Conservation (phyloP, 2,888 invertebrate genomes). For the Drosophila tanythrix region DNA sequence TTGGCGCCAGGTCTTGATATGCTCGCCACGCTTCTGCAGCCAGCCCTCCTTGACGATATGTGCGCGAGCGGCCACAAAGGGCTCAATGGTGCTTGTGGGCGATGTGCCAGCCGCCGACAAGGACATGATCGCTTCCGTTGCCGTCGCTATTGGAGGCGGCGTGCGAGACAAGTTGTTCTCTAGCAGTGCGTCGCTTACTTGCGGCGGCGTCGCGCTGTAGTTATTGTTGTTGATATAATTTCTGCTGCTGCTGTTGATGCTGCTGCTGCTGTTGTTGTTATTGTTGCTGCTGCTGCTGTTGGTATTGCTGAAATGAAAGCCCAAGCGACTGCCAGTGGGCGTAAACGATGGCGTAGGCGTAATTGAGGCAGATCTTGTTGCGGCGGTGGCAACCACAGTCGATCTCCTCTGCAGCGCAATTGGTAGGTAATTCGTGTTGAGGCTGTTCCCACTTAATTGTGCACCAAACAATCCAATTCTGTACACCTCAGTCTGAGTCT, state of each 20-base stretch:
- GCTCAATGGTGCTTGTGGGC: conserved; percentile 45
- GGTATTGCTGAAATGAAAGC: conserved; percentile 20
- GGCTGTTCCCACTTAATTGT: conserved; percentile 61
- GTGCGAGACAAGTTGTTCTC: conserved; percentile 16
- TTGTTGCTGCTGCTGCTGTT: conserved; percentile 17
- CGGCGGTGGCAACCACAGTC: conserved; percentile 78
- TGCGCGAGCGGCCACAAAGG: conserved; percentile 50
- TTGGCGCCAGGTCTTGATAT: conserved; percentile 99
- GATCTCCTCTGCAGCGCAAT: conserved; percentile 79
- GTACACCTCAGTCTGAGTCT: conserved; percentile 24
- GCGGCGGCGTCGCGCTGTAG: conserved; percentile 8
- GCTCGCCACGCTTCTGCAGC: conserved; percentile 98
- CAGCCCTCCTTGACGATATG: conserved; percentile 96
- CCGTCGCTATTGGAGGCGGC: conserved; percentile 24
- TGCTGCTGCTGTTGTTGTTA: conserved; percentile 1
- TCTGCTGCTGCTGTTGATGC: not conserved
- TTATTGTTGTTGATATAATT: conserved; percentile 5
- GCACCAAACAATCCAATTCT: conserved; percentile 30
- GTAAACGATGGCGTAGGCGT: conserved; percentile 28
- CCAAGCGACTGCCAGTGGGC: conserved; percentile 30
- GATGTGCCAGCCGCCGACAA: conserved; percentile 53
- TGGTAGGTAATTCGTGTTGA: conserved; percentile 83
- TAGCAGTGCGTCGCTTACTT: conserved; percentile 19
- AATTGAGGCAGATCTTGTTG: conserved; percentile 68
- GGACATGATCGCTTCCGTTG: conserved; percentile 63